Base-by-base conservation (phyloP, 2,888 invertebrate genomes). In the Masnerella sp. region DNA sequence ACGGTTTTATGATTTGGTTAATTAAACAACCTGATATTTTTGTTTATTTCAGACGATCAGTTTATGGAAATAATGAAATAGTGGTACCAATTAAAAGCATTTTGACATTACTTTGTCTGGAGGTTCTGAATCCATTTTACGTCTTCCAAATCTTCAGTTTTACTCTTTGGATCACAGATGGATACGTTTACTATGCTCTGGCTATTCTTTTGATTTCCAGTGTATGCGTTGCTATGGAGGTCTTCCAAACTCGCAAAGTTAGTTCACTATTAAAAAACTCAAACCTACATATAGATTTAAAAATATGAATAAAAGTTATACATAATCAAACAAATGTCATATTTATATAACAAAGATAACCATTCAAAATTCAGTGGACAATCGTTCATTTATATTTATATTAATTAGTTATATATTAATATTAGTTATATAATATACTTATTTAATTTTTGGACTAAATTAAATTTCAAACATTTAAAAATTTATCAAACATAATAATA, bases 131-230 rank as follows among this genome's bases (percentile, higher is more conserved):
- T 88, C 97, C 98, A 2, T 98, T 97, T 89, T 98, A 98, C 89
- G 93, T 97, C 83, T 98, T 98, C 89, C 98, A 98, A 91, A 87
- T 97, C 77, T 95, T 96, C 88, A 96, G 97, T 43, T 95, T 96
- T 74, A 90, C 91, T 7, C 90, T 98, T 56, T 98, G 98, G 98
- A 91, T 95, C 64, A 90, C 93, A 3, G 97, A 98, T 83, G 92
- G 95, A 70, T 98, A 98, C 85, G 93, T 94, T 81, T 96, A 95
- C 84, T 98, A 97, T 86, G 96, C 97, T 15, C 89, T 93, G 11
- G 95, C 95, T 32, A 96, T 98, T 71, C 89, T 96, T 42, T 80
- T 93, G 0, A 96, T 97, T 93, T 95, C 96, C 0, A 90, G 92
- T 12, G 92, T 94, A 81, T 95, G 96, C 79, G 93, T 97, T 75